A percentile compares a stretch with the other conserved stretches of the same genome.
These are phyloP conservation scores for Pandemis heparana DNA, from an alignment of 2,888 invertebrate species.

Conservation along the genomic window DNA sequence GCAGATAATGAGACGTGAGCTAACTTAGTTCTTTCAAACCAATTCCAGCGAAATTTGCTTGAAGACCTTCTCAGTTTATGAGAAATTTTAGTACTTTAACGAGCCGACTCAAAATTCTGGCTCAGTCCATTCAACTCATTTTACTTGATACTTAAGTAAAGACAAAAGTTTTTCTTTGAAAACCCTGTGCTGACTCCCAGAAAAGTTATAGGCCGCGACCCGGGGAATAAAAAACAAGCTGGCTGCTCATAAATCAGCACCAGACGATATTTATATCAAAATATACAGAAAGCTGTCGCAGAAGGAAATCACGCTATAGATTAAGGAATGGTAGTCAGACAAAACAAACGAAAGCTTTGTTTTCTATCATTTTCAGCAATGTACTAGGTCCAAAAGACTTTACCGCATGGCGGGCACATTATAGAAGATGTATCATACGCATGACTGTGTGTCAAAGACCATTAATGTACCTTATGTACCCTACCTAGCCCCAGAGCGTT, in stretches of 20 bases:
- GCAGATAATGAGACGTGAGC: not conserved
- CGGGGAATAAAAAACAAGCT: constrained; percentile 10
- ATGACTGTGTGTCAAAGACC: too few species aligned
- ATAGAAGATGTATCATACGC: too few species aligned
- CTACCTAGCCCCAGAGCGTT: too few species aligned
- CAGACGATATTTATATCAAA: constrained; percentile 7
- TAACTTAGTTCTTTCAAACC: not conserved
- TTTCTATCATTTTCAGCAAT: not conserved
- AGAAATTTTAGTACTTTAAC: not conserved
- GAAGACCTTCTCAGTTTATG: not conserved
- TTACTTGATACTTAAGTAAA: not conserved
- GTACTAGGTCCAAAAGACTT: too few species aligned
- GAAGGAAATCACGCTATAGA: not conserved
- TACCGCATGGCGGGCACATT: too few species aligned
- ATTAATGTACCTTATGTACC: too few species aligned
- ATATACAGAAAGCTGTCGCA: not conserved
- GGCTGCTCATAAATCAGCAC: constrained; percentile 9
- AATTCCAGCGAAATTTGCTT: not conserved
- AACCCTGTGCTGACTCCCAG: not conserved
- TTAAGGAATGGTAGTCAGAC: not conserved
- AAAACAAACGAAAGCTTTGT: not conserved
- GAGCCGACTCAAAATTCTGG: not conserved
- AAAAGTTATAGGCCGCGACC: not conserved
- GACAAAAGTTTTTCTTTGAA: constrained; percentile 3
- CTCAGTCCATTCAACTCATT: not conserved